Evolutionary conservation across 2,888 invertebrate genomes (phyloP).

Genomic region (Perithous albicinctus): DNA sequence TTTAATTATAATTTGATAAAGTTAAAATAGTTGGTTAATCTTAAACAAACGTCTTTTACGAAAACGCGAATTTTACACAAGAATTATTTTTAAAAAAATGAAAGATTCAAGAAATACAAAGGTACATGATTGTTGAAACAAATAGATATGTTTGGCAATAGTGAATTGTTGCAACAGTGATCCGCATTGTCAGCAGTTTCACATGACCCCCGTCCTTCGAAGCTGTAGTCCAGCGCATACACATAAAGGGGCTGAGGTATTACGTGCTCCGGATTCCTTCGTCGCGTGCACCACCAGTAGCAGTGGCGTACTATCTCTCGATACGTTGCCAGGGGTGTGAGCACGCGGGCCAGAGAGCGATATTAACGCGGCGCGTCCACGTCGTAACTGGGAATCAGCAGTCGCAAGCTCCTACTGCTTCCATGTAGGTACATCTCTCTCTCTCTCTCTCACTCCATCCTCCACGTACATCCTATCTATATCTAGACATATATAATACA

Average conservation of each 20-base stretch:
- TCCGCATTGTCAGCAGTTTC: slow-evolving; percentile 24
- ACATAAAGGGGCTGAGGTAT: slow-evolving; percentile 42
- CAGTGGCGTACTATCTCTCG: slow-evolving; percentile 39
- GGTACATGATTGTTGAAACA: background rate
- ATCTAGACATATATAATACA: slow-evolving; percentile 19
- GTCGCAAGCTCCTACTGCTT: slow-evolving; percentile 18
- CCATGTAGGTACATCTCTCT: background rate
- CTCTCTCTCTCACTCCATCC: slow-evolving; percentile 9
- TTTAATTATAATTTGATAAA: background rate
- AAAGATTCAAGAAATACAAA: background rate
- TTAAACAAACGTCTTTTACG: background rate
- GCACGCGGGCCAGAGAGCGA: slow-evolving; percentile 28
- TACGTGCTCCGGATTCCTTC: slow-evolving; percentile 69
- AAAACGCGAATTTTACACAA: background rate
- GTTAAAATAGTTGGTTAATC: background rate
- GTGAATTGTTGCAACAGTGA: slow-evolving; percentile 1
- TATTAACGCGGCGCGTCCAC: slow-evolving; percentile 52
- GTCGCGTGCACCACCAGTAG: slow-evolving; percentile 52
- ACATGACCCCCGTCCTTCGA: background rate
- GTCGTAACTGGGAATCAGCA: slow-evolving; percentile 60
- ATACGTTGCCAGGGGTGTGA: slow-evolving; percentile 39
- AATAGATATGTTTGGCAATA: background rate
- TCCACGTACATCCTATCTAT: slow-evolving; percentile 11
- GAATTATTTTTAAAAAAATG: background rate
- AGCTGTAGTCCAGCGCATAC: slow-evolving; percentile 5